Conservation (phyloP, 2,888 invertebrate species). For the Clitarchus hookeri region DNA sequence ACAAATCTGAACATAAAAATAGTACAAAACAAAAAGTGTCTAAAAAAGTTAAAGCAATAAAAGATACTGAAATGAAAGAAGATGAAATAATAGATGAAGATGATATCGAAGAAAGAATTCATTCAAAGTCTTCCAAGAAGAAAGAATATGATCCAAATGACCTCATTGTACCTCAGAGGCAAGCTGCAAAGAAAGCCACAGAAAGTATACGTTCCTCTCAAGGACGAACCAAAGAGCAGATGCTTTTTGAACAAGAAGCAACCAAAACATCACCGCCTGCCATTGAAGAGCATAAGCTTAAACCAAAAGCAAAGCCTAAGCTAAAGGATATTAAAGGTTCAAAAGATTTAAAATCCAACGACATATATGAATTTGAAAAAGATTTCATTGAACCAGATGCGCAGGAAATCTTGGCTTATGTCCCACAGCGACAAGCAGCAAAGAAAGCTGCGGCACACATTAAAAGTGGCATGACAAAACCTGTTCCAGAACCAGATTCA, state of each 20-base stretch:
- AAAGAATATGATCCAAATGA: conserved; percentile 66
- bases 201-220: conserved; percentile 73
- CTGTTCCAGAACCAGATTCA: conserved; percentile 52
- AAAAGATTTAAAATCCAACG: conserved; percentile 50
- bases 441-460: conserved; percentile 91
- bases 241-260: conserved; percentile 42
- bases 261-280: conserved; percentile 34
- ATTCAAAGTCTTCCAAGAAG: conserved; percentile 52
- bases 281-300: conserved; percentile 40
- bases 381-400: conserved; percentile 59
- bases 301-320: conserved; percentile 37
- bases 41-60: conserved; percentile 55
- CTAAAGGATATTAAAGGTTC: conserved; percentile 37
- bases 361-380: conserved; percentile 65
- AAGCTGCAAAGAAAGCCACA: conserved; percentile 89
- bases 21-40: conserved; percentile 49
- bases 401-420: conserved; percentile 74
- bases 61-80: conserved; percentile 52
- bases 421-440: conserved; percentile 88
- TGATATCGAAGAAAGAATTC: conserved; percentile 58
- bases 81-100: conserved; percentile 56
- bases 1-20: conserved; percentile 47
- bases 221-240: conserved; percentile 48
- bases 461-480: conserved; percentile 72
- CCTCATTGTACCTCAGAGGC: conserved; percentile 85